These are phyloP conservation scores for Habropoda laboriosa DNA, from an alignment of 1,140 invertebrate genomes.

Conservation along the genomic window DNA sequence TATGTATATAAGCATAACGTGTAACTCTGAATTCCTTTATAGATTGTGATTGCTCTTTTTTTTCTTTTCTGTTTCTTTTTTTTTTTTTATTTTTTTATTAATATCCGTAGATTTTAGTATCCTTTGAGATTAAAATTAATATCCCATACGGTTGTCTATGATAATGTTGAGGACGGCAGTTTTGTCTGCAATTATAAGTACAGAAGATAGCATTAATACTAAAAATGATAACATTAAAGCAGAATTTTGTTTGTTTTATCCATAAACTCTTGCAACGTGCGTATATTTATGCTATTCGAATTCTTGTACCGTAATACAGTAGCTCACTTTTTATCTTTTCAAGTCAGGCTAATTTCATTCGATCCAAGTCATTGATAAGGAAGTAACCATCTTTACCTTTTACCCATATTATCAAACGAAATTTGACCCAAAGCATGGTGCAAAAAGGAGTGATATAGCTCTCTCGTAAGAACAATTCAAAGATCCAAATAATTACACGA, in stretches of 20 bases:
- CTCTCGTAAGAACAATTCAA: slow-evolving; percentile 6
- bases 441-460: slow-evolving; percentile 64
- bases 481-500: neutral
- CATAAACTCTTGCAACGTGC: neutral
- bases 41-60: slow-evolving; percentile 53
- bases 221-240: slow-evolving; percentile 11
- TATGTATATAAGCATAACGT: slow-evolving; percentile 54
- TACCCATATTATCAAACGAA: too few species aligned
- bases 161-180: slow-evolving; percentile 76
- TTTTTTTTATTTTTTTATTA: slow-evolving; percentile 37
- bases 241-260: slow-evolving; percentile 10
- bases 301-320: neutral
- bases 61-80: slow-evolving; percentile 47
- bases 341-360: neutral
- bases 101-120: slow-evolving; percentile 22
- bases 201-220: slow-evolving; percentile 65
- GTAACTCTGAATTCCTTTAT: slow-evolving; percentile 50
- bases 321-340: neutral
- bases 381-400: too few species aligned
- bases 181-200: slow-evolving; percentile 75
- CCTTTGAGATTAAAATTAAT: slow-evolving; percentile 65
- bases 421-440: slow-evolving; percentile 60
- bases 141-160: slow-evolving; percentile 77
- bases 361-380: neutral
- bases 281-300: neutral